Evolutionary conservation across 1,140 invertebrate genomes (phyloP), one percentile per base, ranked within the genome.

Genomic region (Drosophila asahinai): DNA sequence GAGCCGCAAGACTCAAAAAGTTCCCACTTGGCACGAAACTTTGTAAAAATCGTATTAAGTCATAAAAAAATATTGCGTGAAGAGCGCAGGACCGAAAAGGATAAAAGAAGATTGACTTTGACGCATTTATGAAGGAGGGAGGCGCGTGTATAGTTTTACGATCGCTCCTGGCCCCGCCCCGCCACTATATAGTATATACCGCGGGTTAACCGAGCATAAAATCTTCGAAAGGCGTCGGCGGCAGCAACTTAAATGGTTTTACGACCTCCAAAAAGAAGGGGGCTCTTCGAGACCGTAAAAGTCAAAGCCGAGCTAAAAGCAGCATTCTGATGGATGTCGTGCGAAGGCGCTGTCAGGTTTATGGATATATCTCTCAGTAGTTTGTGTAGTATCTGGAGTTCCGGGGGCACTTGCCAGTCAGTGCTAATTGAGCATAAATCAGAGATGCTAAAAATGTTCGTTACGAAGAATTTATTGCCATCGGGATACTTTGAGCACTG

Each of bases 341-440:
- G 76, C 55, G 42, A 73, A 86, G 51, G 54, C 67, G 73, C 62
- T 65, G 60, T 59, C 67, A 80, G 77, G 80, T 83, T 81, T 87
- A 71, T 83, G 73, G 45, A 68, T 77, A 73, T 77, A 64, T 64
- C 68, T 64, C 64, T 68, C 19, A n/a, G 54, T 40, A 57, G 36
- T 55, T 55, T 40, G 33, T 25, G 33, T 57, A 40, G 36, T 38
- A 65, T 30, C 43, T 63, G 57, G 40, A 65, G 33, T 25, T 38
- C 27, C 60, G 36, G 51, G 8, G 42, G 57, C 47, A 67, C 22
- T 22, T 59, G 74, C 54, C 64, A 30, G 67, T 54, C 54, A 25
- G 54, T 68, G 66, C 84, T 89, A 89, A 89, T 89, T 89, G 84
- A 89, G 74, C 84, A 89, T 89, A 89, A 89, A 89, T 89, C 84